Percentiles rank a stretch among this genome's conserved stretches.
phyloP scores from a whole-genome alignment of 2,797 vertebrate genomes.

The Arremon brunneinucha region DNA sequence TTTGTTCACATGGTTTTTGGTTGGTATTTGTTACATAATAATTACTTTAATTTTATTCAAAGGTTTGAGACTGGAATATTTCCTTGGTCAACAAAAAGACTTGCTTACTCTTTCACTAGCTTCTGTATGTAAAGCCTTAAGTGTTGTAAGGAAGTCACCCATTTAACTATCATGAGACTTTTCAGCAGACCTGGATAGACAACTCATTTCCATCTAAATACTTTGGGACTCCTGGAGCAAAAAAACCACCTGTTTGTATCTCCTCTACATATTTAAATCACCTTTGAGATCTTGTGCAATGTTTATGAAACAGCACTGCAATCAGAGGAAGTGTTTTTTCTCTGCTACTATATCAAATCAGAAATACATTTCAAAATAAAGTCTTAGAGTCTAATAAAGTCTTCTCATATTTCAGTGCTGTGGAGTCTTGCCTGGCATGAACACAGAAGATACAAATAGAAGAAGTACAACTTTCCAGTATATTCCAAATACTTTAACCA shows the following conservation, averaged over 20 bases:
- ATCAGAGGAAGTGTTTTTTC: background rate
- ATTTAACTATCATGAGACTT: background rate
- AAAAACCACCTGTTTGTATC: fast-evolving
- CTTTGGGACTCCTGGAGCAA: background rate
- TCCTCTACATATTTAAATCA: background rate
- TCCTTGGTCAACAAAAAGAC: background rate
- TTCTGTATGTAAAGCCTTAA: background rate
- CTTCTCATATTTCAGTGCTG: background rate
- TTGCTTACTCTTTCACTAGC: background rate
- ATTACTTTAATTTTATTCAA: background rate
- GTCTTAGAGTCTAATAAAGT: background rate
- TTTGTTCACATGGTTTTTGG: background rate
- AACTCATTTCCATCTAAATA: background rate
- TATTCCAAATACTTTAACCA: background rate
- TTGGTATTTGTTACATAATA: background rate
- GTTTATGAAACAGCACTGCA: background rate
- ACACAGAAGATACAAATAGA: background rate
- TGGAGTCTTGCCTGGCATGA: background rate
- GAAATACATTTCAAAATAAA: background rate
- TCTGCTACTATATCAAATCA: background rate
- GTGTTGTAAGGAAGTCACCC: background rate
- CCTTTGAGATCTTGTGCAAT: background rate
- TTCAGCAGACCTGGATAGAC: background rate
- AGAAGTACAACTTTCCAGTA: background rate
- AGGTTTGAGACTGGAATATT: background rate